phyloP scores from a whole-genome alignment of 2,113 vertebrate genomes.

The Corythornis madagascariensis region DNA sequence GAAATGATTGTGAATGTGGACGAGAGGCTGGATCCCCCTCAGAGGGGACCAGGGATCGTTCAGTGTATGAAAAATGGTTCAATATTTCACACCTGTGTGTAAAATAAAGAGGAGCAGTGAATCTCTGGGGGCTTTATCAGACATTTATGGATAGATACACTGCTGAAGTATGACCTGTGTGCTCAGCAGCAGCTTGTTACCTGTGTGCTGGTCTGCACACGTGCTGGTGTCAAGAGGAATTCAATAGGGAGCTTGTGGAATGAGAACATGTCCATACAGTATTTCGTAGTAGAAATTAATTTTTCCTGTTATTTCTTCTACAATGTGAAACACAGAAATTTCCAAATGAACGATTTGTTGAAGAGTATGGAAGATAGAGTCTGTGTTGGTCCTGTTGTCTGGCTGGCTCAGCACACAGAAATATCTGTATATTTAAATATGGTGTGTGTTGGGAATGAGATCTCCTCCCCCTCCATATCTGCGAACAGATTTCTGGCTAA shows the following conservation, averaged over 20 bases:
- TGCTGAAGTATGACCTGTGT: background rate
- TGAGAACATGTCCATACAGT: background rate
- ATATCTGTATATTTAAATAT: background rate
- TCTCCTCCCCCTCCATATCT: no score
- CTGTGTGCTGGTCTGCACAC: accelerated
- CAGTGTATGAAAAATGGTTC: accelerated
- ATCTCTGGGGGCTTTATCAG: background rate
- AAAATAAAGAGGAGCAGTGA: background rate
- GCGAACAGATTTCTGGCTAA: background rate
- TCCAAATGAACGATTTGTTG: background rate
- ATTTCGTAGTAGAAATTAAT: accelerated
- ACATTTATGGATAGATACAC: background rate
- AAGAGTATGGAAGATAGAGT: background rate
- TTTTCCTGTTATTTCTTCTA: background rate
- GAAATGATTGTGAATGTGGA: background rate
- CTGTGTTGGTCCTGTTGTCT: background rate
- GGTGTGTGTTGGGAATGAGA: background rate
- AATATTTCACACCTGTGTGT: background rate
- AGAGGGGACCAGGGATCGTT: accelerated
- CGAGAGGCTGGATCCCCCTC: background rate
- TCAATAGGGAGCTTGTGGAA: no score
- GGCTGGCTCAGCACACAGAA: background rate
- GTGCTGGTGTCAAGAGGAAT: background rate
- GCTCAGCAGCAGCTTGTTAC: background rate
- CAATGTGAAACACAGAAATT: background rate